A percentile compares a stretch with the other conserved stretches of the same genome.
Evolutionary conservation across 2,888 invertebrate species (phyloP).

Genomic region (Philhelius pedissequus): DNA sequence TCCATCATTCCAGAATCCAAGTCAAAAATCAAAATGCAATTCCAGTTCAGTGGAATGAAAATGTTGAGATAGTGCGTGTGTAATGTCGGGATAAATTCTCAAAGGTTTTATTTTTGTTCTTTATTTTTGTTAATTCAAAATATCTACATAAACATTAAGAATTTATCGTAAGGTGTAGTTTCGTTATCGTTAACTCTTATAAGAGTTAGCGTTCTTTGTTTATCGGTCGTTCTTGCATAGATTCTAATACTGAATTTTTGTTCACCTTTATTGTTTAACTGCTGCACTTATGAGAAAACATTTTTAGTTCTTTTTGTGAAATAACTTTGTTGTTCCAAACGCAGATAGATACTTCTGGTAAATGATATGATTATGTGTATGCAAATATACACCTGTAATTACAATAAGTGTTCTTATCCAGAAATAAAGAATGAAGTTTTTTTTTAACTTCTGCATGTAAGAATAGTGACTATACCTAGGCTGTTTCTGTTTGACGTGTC

Average conservation of each 20-base stretch:
- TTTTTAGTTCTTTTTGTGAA: background rate
- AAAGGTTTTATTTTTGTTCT: constrained; percentile 41
- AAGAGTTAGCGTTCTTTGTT: background rate
- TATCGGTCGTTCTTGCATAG: background rate
- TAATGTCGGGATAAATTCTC: constrained; percentile 15
- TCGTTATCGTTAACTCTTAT: background rate
- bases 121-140: constrained; percentile 22
- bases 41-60: constrained; percentile 48
- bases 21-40: constrained; percentile 10
- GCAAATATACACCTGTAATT: background rate
- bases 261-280: constrained; percentile 1
- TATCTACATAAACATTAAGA: too few species aligned
- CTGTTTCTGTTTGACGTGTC: constrained; percentile 45
- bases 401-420: background rate
- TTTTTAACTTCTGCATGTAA: background rate
- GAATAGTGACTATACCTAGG: constrained; percentile 1
- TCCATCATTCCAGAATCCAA: too few species aligned
- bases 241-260: background rate
- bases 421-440: background rate
- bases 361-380: background rate
- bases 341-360: background rate
- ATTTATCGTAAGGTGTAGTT: background rate
- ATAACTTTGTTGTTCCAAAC: background rate
- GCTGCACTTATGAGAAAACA: background rate
- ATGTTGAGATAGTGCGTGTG: constrained; percentile 13